Base-by-base conservation (phyloP, 2,797 vertebrate genomes). In the Pagetopsis macropterus region DNA sequence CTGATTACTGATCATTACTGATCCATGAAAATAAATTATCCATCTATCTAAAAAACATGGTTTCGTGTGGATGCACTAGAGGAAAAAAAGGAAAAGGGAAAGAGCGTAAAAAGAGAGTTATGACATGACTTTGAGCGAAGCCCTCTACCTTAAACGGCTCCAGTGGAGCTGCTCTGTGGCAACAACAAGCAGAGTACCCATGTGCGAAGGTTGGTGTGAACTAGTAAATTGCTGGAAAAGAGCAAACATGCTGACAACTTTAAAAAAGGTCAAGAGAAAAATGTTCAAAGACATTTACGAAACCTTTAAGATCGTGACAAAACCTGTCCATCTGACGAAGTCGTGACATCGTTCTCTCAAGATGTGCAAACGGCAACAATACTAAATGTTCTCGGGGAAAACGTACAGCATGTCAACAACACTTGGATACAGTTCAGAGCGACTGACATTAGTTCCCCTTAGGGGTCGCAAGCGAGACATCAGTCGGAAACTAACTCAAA, bases 321-420 rank as follows among this genome's bases (percentile, higher is more conserved):
- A 84, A 15, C 2, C 10, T 16, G 52, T 77, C 70, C 43, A 83
- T 70, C 81, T 72, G 69, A 71, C 12, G 1, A 67, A 79, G 72
- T 62, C 52, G 50, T 78, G 66, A 83, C 77, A 69, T 85, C 50
- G 77, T 62, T 71, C 70, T 84, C 65, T 27, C 56, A 69, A 76
- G 76, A 86, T n/a, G 72, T 66, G 65, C 62, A 78, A 81, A 86
- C 70, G 67, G 67, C 82, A 75, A 74, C 21, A 33, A 75, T 72
- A 61, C 65, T 66, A 56, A 56, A 16, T 15, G 75, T 81, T 21
- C 72, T 70, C 78, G 67, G 65, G 68, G 78, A 75, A 82, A 86
- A 63, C 1, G 43, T 5, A 72, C 27, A 8, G 41, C 37, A 37
- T 37, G 15, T 69, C 51, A 17, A 51, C n/a, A 68, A 56, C 63